phyloP scores from a whole-genome alignment of 2,888 invertebrate species.

The Danaus chrysippus region DNA sequence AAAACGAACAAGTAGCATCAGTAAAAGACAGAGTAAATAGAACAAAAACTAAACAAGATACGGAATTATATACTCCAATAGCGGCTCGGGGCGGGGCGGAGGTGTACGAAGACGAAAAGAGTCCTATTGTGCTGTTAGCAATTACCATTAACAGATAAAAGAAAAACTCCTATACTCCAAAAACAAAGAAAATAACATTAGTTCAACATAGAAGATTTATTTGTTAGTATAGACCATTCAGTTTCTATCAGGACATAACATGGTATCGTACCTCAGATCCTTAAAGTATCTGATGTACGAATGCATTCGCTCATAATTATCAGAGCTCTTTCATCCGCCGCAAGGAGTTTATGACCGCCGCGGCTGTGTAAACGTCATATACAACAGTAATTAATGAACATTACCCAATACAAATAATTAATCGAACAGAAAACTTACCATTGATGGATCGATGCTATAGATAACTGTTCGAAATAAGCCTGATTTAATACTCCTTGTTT shows the following conservation, averaged over 20 bases:
- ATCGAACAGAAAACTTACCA: constrained; percentile 45
- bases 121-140: constrained; percentile 25
- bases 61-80: constrained; percentile 74
- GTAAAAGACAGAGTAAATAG: constrained; percentile 61
- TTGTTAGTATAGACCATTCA: constrained; percentile 6
- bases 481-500: constrained; percentile 1
- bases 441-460: constrained; percentile 41
- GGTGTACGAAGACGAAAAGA: constrained; percentile 51
- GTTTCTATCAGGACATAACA: constrained; percentile 41
- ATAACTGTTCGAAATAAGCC: constrained; percentile 29
- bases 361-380: constrained; percentile 71
- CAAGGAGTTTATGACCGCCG: constrained; percentile 65
- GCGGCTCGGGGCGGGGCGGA: constrained; percentile 45
- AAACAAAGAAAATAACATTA: not conserved
- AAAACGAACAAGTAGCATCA: constrained; percentile 49
- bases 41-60: constrained; percentile 70
- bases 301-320: constrained; percentile 74
- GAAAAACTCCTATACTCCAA: not conserved
- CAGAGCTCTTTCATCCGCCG: constrained; percentile 74
- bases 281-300: constrained; percentile 76
- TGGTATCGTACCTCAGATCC: constrained; percentile 59
- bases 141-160: constrained; percentile 20
- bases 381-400: constrained; percentile 69
- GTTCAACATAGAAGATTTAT: constrained; percentile 5
- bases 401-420: constrained; percentile 60